Evolutionary conservation across 92 coral and sea anemone genomes (phyloP).

Genomic region (Epizoanthus stellaris): DNA sequence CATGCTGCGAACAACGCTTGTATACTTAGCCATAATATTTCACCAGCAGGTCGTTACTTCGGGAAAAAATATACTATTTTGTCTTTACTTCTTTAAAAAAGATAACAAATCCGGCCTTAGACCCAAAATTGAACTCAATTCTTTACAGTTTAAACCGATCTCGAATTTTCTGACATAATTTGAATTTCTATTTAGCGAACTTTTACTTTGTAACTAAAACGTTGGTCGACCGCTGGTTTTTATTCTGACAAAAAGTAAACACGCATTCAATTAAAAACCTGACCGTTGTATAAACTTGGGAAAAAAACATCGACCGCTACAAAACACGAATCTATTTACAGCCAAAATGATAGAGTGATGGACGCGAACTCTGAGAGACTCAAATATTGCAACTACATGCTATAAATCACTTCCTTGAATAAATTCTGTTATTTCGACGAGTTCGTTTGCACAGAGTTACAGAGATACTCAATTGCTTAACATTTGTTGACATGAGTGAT

Average conservation of each 20-base stretch:
- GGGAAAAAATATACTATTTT: not conserved
- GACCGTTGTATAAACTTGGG: constrained; percentile 6
- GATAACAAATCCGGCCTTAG: too few species aligned
- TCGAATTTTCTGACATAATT: not conserved
- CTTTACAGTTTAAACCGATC: too few species aligned
- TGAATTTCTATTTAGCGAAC: not conserved
- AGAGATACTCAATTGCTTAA: not conserved
- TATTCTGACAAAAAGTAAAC: constrained; percentile 22
- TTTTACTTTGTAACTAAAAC: constrained; percentile 23
- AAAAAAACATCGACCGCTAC: not conserved
- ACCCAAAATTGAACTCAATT: too few species aligned
- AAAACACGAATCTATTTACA: constrained; percentile 1
- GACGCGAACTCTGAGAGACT: too few species aligned
- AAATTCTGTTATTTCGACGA: not conserved
- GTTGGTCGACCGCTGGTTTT: constrained; percentile 7
- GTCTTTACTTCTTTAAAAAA: not conserved
- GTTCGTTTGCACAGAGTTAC: constrained; percentile 14
- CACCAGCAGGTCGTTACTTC: not conserved
- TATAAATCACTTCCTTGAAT: constrained; percentile 12
- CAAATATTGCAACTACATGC: not conserved
- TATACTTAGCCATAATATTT: not conserved
- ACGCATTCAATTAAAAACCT: constrained; percentile 22
- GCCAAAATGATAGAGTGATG: not conserved
- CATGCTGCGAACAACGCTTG: constrained; percentile 14
- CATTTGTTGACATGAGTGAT: constrained; percentile 23